Evolutionary conservation across 2,797 vertebrate species (phyloP).

Genomic region (Sylvia borin): DNA sequence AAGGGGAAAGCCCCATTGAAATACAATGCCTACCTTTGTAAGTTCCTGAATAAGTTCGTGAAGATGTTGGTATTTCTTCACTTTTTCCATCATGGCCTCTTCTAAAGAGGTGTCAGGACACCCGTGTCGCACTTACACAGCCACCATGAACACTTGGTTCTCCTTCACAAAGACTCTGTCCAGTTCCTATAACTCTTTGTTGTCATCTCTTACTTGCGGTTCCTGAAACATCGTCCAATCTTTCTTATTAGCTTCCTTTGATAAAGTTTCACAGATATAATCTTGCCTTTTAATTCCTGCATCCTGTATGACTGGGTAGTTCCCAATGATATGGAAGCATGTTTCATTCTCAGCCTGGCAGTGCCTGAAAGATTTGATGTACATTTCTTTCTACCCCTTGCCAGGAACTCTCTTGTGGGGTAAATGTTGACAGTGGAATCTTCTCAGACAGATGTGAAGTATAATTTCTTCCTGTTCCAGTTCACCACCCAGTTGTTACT

Average conservation of each 20-base stretch:
- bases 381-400: neutral
- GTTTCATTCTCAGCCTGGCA: neutral
- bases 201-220: neutral
- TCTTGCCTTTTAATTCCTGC: neutral
- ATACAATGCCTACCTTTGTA: neutral
- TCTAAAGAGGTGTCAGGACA: neutral
- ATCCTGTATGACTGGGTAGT: neutral
- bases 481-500: neutral
- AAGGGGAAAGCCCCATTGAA: neutral
- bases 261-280: neutral
- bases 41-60: neutral
- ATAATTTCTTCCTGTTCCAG: neutral
- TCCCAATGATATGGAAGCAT: accelerated
- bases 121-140: accelerated
- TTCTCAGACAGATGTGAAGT: neutral
- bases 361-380: neutral
- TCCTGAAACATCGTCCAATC: neutral
- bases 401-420: neutral
- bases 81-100: neutral
- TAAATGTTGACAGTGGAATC: neutral
- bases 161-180: neutral
- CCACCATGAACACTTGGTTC: neutral
- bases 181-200: neutral
- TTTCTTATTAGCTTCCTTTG: neutral
- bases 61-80: neutral